Base-by-base conservation (phyloP, 1,140 invertebrate genomes). In the Leptestheria dahalacensis region DNA sequence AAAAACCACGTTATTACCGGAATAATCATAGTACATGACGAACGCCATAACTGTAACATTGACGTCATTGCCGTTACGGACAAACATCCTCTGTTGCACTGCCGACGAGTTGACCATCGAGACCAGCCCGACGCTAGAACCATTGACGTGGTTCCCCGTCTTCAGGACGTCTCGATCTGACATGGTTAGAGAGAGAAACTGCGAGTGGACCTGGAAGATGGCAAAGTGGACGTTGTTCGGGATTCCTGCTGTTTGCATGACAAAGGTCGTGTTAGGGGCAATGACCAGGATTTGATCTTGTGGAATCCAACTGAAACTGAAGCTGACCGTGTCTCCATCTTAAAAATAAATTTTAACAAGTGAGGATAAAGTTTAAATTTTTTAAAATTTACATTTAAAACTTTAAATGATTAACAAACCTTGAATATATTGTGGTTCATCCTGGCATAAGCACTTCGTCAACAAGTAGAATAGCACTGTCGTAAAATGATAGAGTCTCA, bases 181-280 rank as follows among this genome's bases (percentile, higher is more conserved):
- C 29, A 86, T 63, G 11, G 78, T 77, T 1, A 85, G 66, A 71
- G 81, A 79, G 57, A 77, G 66, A 15, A 76, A 60, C 62, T 80
- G 77, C 48, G 76, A 74, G 66, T 87, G 84, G 15, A 77, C 75
- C 79, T 86, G 83, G 51, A 82, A 69, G 52, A 85, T 71, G 28
- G 84, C 70, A 69, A 82, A 86, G 24, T 69, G 68, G 47, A 78
- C 68, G 51, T 59, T 68, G 67, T 78, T 71, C 10, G 59, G 65
- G 49, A 82, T 41, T 6, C 33, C 33, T 15, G 15, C 33, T 6
- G 15, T 15, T 41, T 41, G 33, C 6, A 41, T 6, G 6, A 41
- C 15, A 41, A 41, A 6, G 6, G 33, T 41, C 6, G 33, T 41
- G 15, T 41, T 41, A 9, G 33, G 33, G 15, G 33, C 33, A 9